These are phyloP conservation scores for Microchrysa polita DNA, from an alignment of 2,888 invertebrate species.

Conservation along the genomic window DNA sequence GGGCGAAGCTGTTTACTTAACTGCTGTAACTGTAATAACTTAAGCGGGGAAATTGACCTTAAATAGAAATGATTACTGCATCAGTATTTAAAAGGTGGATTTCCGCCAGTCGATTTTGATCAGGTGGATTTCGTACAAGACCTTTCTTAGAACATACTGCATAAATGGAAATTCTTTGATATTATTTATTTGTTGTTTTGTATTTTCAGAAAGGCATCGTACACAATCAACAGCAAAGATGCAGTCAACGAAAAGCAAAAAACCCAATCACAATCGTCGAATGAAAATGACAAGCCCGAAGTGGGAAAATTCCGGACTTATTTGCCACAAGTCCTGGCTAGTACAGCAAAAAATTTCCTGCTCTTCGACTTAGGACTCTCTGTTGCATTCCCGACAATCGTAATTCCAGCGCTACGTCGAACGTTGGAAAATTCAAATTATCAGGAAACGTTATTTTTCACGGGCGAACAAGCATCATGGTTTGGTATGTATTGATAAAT, in stretches of 20 bases:
- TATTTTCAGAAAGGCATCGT: constrained; percentile 37
- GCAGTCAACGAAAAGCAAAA: constrained; percentile 2
- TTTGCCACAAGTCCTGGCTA: constrained; percentile 65
- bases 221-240: constrained; percentile 18
- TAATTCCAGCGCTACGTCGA: constrained; percentile 67
- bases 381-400: constrained; percentile 69
- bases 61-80: too few species aligned
- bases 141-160: too few species aligned
- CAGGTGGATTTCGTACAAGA: too few species aligned
- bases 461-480: constrained; percentile 69
- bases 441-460: constrained; percentile 65
- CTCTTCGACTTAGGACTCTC: constrained; percentile 69
- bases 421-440: constrained; percentile 57
- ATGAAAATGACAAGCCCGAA: constrained; percentile 45
- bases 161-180: too few species aligned
- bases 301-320: constrained; percentile 50
- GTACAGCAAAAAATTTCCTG: constrained; percentile 67
- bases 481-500: constrained; percentile 65
- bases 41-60: too few species aligned
- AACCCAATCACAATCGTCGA: neutral
- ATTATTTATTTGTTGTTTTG: too few species aligned
- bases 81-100: too few species aligned
- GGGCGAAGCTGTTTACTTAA: too few species aligned
- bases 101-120: too few species aligned
- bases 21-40: too few species aligned